Evolutionary conservation across 2,888 invertebrate species (phyloP), one percentile per base, ranked within the genome.

Genomic region (Dexiosoma caninum): DNA sequence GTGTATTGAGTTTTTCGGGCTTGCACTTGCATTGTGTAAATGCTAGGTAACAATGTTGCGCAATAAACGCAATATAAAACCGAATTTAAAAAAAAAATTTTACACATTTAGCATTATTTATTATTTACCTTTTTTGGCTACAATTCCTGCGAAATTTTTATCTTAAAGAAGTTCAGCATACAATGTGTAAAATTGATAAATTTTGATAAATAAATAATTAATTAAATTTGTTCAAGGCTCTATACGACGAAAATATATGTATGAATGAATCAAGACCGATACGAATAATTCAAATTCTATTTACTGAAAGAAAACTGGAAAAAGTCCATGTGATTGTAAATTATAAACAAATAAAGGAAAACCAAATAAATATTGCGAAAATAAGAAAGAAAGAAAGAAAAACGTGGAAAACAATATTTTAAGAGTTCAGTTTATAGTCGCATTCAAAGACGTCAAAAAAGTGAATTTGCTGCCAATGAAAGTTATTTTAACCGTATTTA

Each of bases 391-490:
- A 2, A 37, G 44, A 75, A 62, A 53, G 35, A 55, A 69, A 62
- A 51, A 30, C 4, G 9, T 53, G 4, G 3, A 51, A 59, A 51
- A 71, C 49, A 59, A 16, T 44, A n/a, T 27, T 46, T 16, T 27
- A 37, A 37, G 49, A 67, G 49, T 67, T 67, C 23, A 67, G 42
- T 67, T 75, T n/a, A 67, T 10, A 66, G 51, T 37, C 57, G 49
- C 46, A 64, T 53, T 51, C 14, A 40, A 40, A 57, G 4, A 46
- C 44, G 23, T 7, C 7, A 46, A 60, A 44, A 64, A 57, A 75
- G n/a, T 67, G 49, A 67, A n/a, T 75, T 75, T 46, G n/a, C 49
- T 67, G 59, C 75, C 59, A 75, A 75, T 59, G 75, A 75, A 75
- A 75, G 75, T 75, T 75, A 67, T 57, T 59, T 66, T n/a, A n/a